Percentiles rank a stretch among this genome's conserved stretches.
Evolutionary conservation across 2,113 vertebrate species (phyloP).

Genomic region (Eurystomus gularis): DNA sequence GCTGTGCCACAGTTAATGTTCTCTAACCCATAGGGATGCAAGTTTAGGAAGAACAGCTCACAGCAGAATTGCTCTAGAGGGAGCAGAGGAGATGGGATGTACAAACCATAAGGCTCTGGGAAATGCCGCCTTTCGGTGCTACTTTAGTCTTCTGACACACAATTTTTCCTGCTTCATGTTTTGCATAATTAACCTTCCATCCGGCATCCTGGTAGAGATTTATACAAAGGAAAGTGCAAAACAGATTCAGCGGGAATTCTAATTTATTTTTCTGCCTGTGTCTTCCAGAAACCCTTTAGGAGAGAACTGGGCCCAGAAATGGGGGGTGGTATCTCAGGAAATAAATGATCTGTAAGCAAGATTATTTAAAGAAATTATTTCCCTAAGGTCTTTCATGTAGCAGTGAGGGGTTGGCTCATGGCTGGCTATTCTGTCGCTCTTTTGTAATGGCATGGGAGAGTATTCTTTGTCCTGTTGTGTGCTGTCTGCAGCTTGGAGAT

Average conservation of each 20-base stretch:
- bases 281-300: neutral
- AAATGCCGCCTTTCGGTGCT: neutral
- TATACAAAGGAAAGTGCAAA: neutral
- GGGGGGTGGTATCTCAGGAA: neutral
- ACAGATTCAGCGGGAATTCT: neutral
- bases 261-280: neutral
- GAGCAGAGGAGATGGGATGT: conserved; percentile 18
- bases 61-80: conserved; percentile 45
- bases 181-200: conserved; percentile 4
- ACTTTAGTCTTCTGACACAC: neutral
- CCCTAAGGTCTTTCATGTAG: neutral
- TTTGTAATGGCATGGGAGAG: neutral
- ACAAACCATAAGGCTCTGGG: neutral
- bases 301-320: neutral
- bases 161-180: neutral
- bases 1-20: conserved; percentile 40
- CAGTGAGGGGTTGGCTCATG: neutral
- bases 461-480: neutral
- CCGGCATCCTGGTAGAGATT: neutral
- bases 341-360: neutral
- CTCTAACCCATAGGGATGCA: conserved; percentile 13
- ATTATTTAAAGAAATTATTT: conserved; percentile 20
- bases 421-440: neutral
- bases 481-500: neutral
- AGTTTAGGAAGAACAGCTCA: conserved; percentile 35